These are phyloP conservation scores for Trinorchestia longiramus DNA, from an alignment of 1,140 invertebrate genomes.

Conservation along the genomic window DNA sequence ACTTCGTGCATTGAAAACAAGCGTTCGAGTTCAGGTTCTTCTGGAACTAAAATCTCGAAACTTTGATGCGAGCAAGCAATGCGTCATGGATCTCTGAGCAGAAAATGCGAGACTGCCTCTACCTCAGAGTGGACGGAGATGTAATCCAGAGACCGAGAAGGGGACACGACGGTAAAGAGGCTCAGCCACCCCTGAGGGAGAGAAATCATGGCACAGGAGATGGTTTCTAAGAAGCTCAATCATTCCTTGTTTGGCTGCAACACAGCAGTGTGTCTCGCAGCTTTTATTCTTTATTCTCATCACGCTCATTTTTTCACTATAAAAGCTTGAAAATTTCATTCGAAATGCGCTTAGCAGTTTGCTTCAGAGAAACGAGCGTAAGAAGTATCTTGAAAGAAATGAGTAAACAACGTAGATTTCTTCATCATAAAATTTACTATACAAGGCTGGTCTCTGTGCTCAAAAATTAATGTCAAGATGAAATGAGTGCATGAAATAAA, in stretches of 20 bases:
- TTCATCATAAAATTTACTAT: neutral
- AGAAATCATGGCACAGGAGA: neutral
- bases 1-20: neutral
- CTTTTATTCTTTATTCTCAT: neutral
- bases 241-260: neutral
- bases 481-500: neutral
- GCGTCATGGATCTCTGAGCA: neutral
- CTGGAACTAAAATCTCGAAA: neutral
- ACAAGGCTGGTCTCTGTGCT: neutral
- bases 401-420: neutral
- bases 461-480: neutral
- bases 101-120: slow-evolving; percentile 12
- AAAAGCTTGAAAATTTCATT: neutral
- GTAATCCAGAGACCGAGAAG: neutral
- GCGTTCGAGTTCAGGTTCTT: neutral
- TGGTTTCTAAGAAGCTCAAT: neutral
- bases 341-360: neutral
- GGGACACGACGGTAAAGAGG: slow-evolving; percentile 19
- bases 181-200: neutral
- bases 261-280: neutral
- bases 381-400: neutral
- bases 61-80: neutral
- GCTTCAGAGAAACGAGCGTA: neutral
- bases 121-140: neutral
- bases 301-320: neutral